Percentiles rank a stretch among this genome's conserved stretches.
These are phyloP conservation scores for Phoxinus dragarum DNA, from an alignment of 2,797 vertebrate species.

Conservation along the genomic window DNA sequence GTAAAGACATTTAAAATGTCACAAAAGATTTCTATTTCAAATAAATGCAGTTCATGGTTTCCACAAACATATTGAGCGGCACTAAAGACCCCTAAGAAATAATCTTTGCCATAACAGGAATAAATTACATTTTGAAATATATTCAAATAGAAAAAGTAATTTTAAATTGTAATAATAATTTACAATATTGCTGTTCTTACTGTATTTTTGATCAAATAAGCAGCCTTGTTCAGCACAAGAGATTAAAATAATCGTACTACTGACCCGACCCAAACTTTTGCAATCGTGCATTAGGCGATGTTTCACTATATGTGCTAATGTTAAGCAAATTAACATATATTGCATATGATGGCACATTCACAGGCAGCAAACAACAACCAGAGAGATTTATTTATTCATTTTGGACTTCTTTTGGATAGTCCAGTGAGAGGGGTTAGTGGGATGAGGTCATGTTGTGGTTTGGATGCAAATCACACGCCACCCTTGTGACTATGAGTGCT, in stretches of 20 bases:
- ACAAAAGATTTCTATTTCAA: neutral
- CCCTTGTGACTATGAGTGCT: neutral
- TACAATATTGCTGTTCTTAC: neutral
- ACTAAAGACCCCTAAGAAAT: neutral
- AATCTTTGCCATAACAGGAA: neutral
- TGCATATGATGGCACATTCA: neutral
- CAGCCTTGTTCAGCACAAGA: neutral
- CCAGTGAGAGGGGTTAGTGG: neutral
- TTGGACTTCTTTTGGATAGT: neutral
- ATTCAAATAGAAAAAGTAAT: neutral
- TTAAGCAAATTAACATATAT: neutral
- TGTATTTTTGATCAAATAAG: neutral
- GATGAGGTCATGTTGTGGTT: constrained; percentile 19
- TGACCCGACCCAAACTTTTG: neutral
- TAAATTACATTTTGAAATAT: neutral
- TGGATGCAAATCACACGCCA: constrained; percentile 6
- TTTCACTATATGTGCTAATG: neutral
- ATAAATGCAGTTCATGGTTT: neutral
- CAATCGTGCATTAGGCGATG: too few species aligned
- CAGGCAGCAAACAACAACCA: neutral
- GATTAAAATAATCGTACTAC: neutral
- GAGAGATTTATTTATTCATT: neutral
- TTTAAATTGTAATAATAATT: neutral
- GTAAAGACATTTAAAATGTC: neutral
- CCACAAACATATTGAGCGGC: neutral